phyloP scores from a whole-genome alignment of 2,113 vertebrate species.

The Callionymus lyra region DNA sequence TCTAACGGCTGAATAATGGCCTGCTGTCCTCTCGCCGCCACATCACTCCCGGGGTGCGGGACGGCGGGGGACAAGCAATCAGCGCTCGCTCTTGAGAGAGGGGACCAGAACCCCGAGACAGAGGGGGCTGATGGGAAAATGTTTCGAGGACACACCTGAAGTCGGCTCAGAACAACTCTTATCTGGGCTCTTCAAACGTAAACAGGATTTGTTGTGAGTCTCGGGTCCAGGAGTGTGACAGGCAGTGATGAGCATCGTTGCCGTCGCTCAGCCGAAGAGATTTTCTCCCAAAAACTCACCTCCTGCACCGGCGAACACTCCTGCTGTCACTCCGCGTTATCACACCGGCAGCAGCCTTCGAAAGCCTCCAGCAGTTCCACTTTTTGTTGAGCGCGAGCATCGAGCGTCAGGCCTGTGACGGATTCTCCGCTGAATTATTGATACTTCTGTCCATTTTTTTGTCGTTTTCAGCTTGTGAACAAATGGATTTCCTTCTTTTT shows the following conservation, averaged over 20 bases:
- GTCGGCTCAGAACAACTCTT: constrained; percentile 9
- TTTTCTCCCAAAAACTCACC: constrained; percentile 19
- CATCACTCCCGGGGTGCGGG: constrained; percentile 35
- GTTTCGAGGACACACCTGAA: no score
- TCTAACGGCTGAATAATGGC: constrained; percentile 57
- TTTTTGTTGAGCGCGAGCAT: no score
- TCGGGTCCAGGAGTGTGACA: constrained; percentile 14
- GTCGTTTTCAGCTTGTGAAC: no score
- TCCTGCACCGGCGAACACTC: constrained; percentile 17
- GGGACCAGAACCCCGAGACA: background rate
- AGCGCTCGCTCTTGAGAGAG: constrained; percentile 23
- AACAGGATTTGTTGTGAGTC: constrained; percentile 31
- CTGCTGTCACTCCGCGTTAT: constrained; percentile 19
- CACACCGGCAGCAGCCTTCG: constrained; percentile 10
- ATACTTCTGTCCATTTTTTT: no score
- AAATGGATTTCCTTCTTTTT: no score
- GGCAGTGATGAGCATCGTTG: constrained; percentile 11
- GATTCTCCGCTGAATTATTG: no score
- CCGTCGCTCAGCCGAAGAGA: constrained; percentile 3
- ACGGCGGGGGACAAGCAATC: constrained; percentile 43
- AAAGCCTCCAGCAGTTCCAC: background rate
- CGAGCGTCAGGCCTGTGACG: no score
- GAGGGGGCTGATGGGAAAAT: no score
- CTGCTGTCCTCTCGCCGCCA: constrained; percentile 45
- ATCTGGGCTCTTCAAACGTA: constrained; percentile 35